Evolutionary conservation across 1,140 invertebrate genomes (phyloP).

Genomic region (Drosophila jambulina): DNA sequence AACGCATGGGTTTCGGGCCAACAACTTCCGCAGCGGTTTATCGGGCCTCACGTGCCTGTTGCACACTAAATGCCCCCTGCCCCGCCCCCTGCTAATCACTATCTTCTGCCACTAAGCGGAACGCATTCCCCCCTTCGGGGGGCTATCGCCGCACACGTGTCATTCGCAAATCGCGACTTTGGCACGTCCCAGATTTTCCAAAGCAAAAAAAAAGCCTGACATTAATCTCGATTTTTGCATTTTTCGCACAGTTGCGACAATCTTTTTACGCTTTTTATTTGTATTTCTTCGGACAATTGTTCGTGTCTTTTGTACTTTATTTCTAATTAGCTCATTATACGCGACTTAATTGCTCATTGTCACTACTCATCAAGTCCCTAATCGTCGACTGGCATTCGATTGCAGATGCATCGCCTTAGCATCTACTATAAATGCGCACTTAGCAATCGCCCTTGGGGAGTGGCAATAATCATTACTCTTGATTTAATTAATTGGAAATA

Average conservation of each 20-base stretch:
- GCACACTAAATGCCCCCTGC: constrained; percentile 36
- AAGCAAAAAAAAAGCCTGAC: constrained; percentile 43
- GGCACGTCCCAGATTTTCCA: constrained; percentile 68
- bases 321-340: constrained; percentile 69
- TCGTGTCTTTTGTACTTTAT: constrained; percentile 49
- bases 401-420: constrained; percentile 48
- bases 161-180: constrained; percentile 73
- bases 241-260: constrained; percentile 70
- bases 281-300: constrained; percentile 23
- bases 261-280: constrained; percentile 14
- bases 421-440: constrained; percentile 58
- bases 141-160: constrained; percentile 68
- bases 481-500: constrained; percentile 2
- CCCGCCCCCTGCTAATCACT: constrained; percentile 45
- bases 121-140: constrained; percentile 21
- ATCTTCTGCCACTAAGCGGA: constrained; percentile 32
- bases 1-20: constrained; percentile 9
- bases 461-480: constrained; percentile 4
- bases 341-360: constrained; percentile 70
- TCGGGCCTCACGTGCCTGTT: constrained; percentile 68
- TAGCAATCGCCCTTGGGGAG: constrained; percentile 6
- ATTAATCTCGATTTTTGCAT: constrained; percentile 79
- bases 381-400: constrained; percentile 41
- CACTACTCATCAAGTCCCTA: constrained; percentile 33
- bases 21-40: constrained; percentile 64